Conservation (phyloP, 37 sponge, comb jelly and placozoan species). For the Hormiphora californensis region DNA sequence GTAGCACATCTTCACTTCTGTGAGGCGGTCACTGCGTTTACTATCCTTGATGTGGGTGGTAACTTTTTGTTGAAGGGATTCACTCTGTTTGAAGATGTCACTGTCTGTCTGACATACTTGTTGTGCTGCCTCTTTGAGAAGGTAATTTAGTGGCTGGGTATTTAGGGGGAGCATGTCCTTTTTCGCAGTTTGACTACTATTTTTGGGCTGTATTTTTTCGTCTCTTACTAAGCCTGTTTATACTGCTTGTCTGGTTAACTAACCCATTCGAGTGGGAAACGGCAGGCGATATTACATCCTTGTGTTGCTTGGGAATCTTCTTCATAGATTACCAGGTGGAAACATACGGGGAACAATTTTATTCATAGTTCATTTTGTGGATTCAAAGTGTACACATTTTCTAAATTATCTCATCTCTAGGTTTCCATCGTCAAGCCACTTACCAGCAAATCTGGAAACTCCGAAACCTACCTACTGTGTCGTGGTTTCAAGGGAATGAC, state of each 20-base stretch:
- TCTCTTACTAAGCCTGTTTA: too few relatives aligned
- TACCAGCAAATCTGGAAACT: conserved; percentile 82
- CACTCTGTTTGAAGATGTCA: conserved; percentile 68
- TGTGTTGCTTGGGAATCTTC: too few relatives aligned
- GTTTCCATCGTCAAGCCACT: conserved; percentile 78
- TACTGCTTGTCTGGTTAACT: too few relatives aligned
- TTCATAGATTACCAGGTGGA: too few relatives aligned
- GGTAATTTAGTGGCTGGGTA: too few relatives aligned
- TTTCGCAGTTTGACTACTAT: too few relatives aligned
- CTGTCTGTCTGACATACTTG: conserved; percentile 76
- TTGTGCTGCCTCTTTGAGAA: conserved; percentile 73
- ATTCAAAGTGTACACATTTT: too few relatives aligned
- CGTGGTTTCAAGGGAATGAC: conserved; percentile 59
- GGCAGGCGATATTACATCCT: too few relatives aligned
- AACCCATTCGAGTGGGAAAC: too few relatives aligned
- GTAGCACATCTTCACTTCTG: conserved; percentile 75
- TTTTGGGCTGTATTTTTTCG: too few relatives aligned
- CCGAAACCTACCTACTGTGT: conserved; percentile 81
- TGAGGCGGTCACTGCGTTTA: conserved; percentile 68
- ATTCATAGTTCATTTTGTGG: not conserved
- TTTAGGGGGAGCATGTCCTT: too few relatives aligned
- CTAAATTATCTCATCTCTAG: conserved; percentile 48
- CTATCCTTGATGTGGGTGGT: conserved; percentile 64
- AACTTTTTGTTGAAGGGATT: conserved; percentile 77
- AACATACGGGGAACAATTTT: not conserved